Base-by-base conservation (phyloP, 2,888 invertebrate genomes). In the Bruchidius siliquastri region DNA sequence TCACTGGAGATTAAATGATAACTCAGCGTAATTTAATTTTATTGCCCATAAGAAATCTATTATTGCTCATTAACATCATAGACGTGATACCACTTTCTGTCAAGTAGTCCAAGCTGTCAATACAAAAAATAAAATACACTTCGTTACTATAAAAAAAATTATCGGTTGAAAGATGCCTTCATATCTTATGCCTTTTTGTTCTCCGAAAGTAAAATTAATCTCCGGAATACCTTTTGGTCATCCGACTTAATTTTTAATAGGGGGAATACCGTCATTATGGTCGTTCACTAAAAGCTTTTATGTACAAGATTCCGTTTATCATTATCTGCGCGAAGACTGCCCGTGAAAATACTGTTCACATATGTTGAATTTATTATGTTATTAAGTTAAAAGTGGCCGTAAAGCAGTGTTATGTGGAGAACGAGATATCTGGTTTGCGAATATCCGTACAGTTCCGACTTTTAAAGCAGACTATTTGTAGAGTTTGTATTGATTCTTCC, bases 351-450 rank as follows among this genome's bases (percentile, higher is more conserved):
- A 83, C 82, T 84, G 83, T 84, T 83, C 84, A 84, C 84, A 85
- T 84, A 84, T 85, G 85, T 84, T 84, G 81, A 85, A 85, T 85
- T 85, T 85, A 85, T 84, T 85, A 84, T 84, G 85, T 83, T 85
- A 85, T 85, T 85, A 85, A 84, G 82, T 81, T 79, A 82, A 83
- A 84, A 85, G 83, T 83, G 84, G 82, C 81, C 80, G 81, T 84
- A 84, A 84, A 83, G 81, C 77, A 80, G 78, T 79, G 78, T 78
- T 81, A 81, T 80, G 80, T 82, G 79, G 6, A 49, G 80, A 81
- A 80, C 81, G 80, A 81, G 81, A 80, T 81, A 81, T 80, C 81
- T 81, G 80, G 79, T 79, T 79, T 79, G 70, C 78, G 76, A 49
- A 49, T 49, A 82, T 79, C 79, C 18, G 18, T 8, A 13, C 18